Percentiles rank a stretch among this genome's conserved stretches.
These are phyloP conservation scores for Pandemis cinnamomeana DNA, from an alignment of 2,888 invertebrate species.

Conservation along the genomic window DNA sequence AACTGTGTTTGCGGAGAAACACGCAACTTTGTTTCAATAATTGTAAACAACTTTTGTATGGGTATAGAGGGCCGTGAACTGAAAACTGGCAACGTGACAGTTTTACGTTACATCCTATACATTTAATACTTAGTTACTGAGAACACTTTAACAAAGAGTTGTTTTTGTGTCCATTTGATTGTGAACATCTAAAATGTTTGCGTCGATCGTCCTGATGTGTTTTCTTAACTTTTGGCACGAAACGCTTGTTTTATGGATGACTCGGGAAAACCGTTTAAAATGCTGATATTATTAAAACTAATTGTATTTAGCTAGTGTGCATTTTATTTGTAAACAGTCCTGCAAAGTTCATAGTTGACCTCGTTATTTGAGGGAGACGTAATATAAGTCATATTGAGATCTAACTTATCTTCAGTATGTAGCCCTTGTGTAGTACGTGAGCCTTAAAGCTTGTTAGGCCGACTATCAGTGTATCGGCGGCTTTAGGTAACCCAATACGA, in stretches of 20 bases:
- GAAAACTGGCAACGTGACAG: conserved; percentile 39
- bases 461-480: neutral
- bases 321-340: neutral
- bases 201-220: neutral
- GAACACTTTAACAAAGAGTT: conserved; percentile 14
- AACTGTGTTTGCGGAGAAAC: conserved; percentile 35
- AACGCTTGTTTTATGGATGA: conserved; percentile 1
- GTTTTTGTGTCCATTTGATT: conserved; percentile 11
- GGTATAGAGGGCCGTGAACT: conserved; percentile 21
- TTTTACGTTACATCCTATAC: conserved; percentile 19
- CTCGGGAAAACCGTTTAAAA: neutral
- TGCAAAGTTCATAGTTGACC: neutral
- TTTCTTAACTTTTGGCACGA: neutral
- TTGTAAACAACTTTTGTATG: conserved; percentile 41
- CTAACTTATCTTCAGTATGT: neutral
- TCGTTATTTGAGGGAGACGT: too few species aligned
- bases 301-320: neutral
- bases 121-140: conserved; percentile 17
- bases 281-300: neutral
- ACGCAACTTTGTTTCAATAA: conserved; percentile 42
- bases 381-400: neutral
- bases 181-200: conserved; percentile 6
- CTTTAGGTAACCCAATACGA: neutral
- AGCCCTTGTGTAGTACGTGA: neutral
- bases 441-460: neutral